phyloP scores from a whole-genome alignment of 2,888 invertebrate genomes.

The Bombyx huttoni region DNA sequence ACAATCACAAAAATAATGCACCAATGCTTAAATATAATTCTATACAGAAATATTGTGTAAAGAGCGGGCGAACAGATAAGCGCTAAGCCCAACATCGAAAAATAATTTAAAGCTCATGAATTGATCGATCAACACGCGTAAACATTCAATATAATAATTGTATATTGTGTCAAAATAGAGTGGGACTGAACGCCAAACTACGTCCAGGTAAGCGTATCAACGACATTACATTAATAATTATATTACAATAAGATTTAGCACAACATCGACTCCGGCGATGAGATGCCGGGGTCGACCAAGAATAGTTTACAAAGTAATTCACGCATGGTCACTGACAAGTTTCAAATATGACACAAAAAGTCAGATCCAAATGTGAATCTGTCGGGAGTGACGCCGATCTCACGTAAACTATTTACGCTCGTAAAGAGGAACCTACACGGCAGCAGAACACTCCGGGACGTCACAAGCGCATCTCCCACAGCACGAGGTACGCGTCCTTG shows the following conservation, averaged over 20 bases:
- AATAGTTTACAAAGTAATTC: conserved; percentile 28
- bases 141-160: conserved; percentile 20
- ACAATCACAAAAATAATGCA: conserved; percentile 59
- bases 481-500: conserved; percentile 89
- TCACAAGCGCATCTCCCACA: conserved; percentile 82
- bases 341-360: conserved; percentile 42
- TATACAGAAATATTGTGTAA: conserved; percentile 30
- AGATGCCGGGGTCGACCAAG: conserved; percentile 14
- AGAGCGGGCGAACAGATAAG: conserved; percentile 26
- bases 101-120: conserved; percentile 69
- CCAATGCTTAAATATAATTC: conserved; percentile 35
- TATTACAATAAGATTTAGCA: conserved; percentile 6
- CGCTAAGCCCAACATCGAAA: conserved; percentile 37
- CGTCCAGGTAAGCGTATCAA: neutral
- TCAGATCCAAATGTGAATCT: conserved; percentile 16
- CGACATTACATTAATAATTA: conserved; percentile 7
- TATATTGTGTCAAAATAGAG: conserved; percentile 16
- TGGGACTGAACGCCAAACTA: conserved; percentile 2
- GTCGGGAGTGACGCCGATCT: conserved; percentile 7
- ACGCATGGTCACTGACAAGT: conserved; percentile 21
- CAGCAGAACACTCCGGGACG: conserved; percentile 10
- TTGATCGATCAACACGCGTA: conserved; percentile 19
- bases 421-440: conserved; percentile 2
- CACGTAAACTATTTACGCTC: conserved; percentile 10
- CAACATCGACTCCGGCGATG: neutral